Evolutionary conservation across 2,797 vertebrate species (phyloP).

Genomic region (Atherinosoma microstoma): DNA sequence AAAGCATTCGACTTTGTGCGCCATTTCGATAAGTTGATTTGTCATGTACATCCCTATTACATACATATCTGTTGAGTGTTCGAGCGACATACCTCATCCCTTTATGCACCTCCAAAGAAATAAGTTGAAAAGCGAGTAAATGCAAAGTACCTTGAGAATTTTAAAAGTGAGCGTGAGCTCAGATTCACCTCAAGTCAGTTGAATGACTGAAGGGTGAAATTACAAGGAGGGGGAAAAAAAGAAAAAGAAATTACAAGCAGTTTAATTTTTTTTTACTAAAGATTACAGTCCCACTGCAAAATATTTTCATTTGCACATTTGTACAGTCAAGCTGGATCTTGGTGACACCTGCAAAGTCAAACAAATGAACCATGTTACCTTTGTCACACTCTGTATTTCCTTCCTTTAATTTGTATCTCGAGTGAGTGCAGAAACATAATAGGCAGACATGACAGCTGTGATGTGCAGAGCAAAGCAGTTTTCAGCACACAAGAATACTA

Average conservation of each 20-base stretch:
- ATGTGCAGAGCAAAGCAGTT: conserved; percentile 39
- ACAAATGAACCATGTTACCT: conserved; percentile 9
- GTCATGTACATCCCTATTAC: background rate
- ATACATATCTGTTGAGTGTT: background rate
- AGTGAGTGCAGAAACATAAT: conserved; percentile 24
- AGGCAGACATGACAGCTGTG: conserved; percentile 39
- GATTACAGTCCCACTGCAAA: background rate
- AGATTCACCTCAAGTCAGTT: conserved; percentile 7
- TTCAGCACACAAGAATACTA: conserved; percentile 39
- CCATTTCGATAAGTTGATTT: too few species aligned
- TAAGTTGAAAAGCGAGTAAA: background rate
- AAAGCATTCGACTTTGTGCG: too few species aligned
- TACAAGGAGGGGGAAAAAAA: too few species aligned
- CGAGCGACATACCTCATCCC: background rate
- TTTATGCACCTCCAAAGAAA: background rate
- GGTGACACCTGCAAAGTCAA: conserved; percentile 15
- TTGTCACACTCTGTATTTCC: background rate
- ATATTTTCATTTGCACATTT: conserved; percentile 20
- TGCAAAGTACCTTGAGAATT: background rate
- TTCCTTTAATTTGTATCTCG: conserved; percentile 26
- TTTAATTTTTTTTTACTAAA: conserved; percentile 1
- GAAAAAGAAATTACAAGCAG: conserved; percentile 1
- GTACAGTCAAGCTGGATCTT: background rate
- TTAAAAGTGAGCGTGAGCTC: background rate
- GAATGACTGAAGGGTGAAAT: background rate